Base-by-base conservation (phyloP, 1,140 invertebrate genomes). In the Scaptomyza montana region DNA sequence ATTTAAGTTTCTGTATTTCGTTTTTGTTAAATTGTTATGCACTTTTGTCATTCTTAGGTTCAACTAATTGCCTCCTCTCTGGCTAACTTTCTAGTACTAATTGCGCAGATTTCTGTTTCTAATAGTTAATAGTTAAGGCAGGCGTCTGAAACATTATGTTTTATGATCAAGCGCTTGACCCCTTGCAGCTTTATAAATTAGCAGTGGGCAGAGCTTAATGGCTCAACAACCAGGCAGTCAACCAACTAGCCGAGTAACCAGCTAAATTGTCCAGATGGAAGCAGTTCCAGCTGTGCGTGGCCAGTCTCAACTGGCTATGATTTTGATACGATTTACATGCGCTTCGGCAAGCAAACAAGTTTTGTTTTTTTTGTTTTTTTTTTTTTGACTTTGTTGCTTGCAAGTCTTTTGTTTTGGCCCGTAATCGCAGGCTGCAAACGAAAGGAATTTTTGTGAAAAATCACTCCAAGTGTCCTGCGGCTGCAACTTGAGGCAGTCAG, bases 151-250 rank as follows among this genome's bases (percentile, higher is more conserved):
- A 53, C 76, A 57, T 74, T 82, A 81, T 76, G 46, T 68, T 79
- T 89, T 79, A 79, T 79, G 64, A 68, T 36, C 74, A 68, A 45
- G 33, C n/a, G 30, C 45, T 70, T 79, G 79, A 87, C 81, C 82
- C 74, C 78, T 78, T 78, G 70, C 66, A 81, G 66, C 74, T 47
- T 67, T 54, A 86, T 89, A 87, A 87, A 89, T 87, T 79, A 89
- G 78, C 70, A 64, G 64, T 66, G 71, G 47, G 67, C 71, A 56
- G 25, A 41, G 64, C 60, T 87, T 89, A 85, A 89, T 89, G 79
- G 86, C 54, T 39, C 71, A 65, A 54, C 21, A 36, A 9, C 54
- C 19, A 21, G 46, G 8, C 33, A 36, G 33, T 6, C 33, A 36
- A 36, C 7, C 46, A 16, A 50, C 21, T n/a, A 33, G 39, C 36